phyloP scores from a whole-genome alignment of 2,888 invertebrate species.

The Hirtodrosophila alboralis region DNA sequence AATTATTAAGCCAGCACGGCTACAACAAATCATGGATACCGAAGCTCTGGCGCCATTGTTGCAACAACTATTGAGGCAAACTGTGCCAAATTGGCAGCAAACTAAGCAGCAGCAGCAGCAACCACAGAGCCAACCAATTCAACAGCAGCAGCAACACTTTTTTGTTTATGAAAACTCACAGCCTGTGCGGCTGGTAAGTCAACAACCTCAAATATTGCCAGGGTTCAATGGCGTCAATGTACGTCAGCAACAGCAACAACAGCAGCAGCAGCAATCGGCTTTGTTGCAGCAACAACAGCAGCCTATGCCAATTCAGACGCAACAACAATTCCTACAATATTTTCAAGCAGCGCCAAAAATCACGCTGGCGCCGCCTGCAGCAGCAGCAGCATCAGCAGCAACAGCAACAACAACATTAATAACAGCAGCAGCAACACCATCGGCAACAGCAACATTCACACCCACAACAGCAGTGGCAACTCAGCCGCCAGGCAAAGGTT shows the following conservation, averaged over 20 bases:
- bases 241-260: constrained; percentile 47
- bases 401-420: constrained; percentile 8
- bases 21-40: constrained; percentile 50
- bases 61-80: constrained; percentile 59
- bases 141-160: constrained; percentile 56
- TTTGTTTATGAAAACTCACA: constrained; percentile 59
- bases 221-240: constrained; percentile 74
- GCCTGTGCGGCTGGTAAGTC: constrained; percentile 55
- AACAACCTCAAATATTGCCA: constrained; percentile 69
- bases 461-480: background rate
- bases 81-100: constrained; percentile 65
- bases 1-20: constrained; percentile 51
- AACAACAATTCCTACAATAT: constrained; percentile 25
- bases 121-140: constrained; percentile 19
- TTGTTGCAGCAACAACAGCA: constrained; percentile 41
- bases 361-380: constrained; percentile 37
- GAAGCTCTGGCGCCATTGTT: constrained; percentile 65
- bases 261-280: constrained; percentile 26
- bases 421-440: constrained; percentile 10
- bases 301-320: constrained; percentile 15
- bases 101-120: constrained; percentile 15
- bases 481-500: constrained; percentile 7
- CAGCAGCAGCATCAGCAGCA: constrained; percentile 21
- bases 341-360: constrained; percentile 46
- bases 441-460: no score